These are phyloP conservation scores for Arion vulgaris DNA, from an alignment of 1,140 invertebrate species.

Conservation along the genomic window DNA sequence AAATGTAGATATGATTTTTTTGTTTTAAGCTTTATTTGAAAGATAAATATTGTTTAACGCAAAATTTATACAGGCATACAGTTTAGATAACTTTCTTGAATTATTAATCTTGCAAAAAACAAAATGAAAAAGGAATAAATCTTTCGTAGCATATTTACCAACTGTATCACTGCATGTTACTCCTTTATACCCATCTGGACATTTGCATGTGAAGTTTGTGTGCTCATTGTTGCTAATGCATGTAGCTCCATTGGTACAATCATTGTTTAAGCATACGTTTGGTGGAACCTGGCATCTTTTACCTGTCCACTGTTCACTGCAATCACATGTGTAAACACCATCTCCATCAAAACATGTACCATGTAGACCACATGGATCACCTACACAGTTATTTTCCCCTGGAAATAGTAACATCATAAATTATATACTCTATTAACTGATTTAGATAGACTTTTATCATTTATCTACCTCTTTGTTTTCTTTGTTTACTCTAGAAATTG, in stretches of 20 bases:
- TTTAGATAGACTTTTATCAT: too few species aligned
- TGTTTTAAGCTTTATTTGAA: too few species aligned
- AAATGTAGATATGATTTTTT: too few species aligned
- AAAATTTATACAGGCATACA: too few species aligned
- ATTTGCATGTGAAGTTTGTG: neutral
- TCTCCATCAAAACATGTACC: constrained; percentile 7
- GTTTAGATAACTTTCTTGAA: too few species aligned
- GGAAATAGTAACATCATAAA: neutral
- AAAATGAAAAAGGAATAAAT: too few species aligned
- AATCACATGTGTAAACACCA: neutral
- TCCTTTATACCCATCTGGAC: constrained; percentile 1
- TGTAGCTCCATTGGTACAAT: neutral
- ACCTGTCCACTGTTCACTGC: neutral
- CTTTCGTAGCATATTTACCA: neutral
- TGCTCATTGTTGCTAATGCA: neutral
- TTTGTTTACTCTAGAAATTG: too few species aligned
- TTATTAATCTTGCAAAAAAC: too few species aligned
- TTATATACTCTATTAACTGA: neutral
- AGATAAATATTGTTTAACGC: too few species aligned
- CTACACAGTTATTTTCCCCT: neutral
- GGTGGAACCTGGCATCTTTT: neutral
- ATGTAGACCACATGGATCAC: neutral
- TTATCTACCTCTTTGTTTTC: too few species aligned
- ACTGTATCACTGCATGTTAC: neutral
- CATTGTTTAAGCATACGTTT: neutral